Conservation (phyloP, 2,113 vertebrate species). For the Sprattus sprattus region DNA sequence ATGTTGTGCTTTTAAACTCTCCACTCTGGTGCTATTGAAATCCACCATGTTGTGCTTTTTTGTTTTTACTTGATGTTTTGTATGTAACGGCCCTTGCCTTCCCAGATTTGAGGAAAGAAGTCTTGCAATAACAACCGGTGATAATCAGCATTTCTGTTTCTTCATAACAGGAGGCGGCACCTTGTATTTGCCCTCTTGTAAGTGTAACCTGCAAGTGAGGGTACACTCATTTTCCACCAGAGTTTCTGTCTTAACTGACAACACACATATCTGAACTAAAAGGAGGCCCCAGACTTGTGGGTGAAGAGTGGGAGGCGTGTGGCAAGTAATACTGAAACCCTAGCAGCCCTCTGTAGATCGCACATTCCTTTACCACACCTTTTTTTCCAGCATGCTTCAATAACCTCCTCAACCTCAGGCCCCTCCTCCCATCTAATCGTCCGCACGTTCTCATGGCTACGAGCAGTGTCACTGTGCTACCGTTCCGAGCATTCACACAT, state of each 20-base stretch:
- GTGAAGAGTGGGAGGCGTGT: neutral
- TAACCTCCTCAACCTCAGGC: conserved; percentile 12
- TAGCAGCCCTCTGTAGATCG: neutral
- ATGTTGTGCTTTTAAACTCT: no score
- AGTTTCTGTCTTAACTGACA: neutral
- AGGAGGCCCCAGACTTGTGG: neutral
- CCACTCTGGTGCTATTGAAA: neutral
- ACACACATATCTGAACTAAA: neutral
- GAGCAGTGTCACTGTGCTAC: conserved; percentile 28
- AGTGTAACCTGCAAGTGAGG: neutral
- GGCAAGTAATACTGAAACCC: conserved; percentile 5
- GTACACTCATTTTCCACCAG: neutral
- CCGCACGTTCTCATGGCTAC: conserved; percentile 38
- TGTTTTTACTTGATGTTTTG: no score
- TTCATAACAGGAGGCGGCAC: neutral
- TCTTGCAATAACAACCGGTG: neutral
- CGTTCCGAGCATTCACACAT: conserved; percentile 42
- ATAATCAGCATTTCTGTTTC: neutral
- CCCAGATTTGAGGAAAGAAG: neutral
- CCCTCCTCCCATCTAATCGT: conserved; percentile 39
- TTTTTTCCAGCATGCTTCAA: neutral
- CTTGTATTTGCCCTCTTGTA: neutral
- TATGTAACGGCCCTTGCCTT: neutral
- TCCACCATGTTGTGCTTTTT: neutral
- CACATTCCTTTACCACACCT: neutral